Percentiles rank a stretch among this genome's conserved stretches.
Conservation (phyloP, 2,113 vertebrate species). For the Dryoscopus gambensis region DNA sequence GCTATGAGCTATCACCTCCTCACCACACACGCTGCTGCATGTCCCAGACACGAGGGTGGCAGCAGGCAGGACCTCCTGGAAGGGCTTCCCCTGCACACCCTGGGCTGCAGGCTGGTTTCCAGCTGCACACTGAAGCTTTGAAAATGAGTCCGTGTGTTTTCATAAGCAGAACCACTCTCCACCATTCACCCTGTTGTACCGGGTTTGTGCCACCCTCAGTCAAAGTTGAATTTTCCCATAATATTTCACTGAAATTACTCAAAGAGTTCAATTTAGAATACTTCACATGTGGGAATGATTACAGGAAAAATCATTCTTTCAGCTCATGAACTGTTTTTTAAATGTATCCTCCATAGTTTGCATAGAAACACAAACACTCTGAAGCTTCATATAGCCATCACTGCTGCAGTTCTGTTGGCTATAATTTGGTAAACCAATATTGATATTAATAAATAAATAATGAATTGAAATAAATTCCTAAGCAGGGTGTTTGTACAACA, state of each 20-base stretch:
- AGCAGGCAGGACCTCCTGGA: background rate
- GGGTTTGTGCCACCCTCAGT: background rate
- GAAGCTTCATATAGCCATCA: background rate
- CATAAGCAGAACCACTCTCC: background rate
- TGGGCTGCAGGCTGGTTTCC: background rate
- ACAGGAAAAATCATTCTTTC: background rate
- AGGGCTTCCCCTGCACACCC: background rate
- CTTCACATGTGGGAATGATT: background rate
- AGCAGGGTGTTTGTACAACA: background rate
- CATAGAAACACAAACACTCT: background rate
- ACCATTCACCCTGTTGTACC: no score
- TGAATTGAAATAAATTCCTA: background rate
- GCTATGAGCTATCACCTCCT: background rate
- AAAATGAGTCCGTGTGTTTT: background rate
- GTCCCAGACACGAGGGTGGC: background rate
- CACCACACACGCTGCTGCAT: fast-evolving
- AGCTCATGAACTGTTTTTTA: background rate
- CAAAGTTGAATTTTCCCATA: background rate
- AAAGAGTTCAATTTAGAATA: background rate
- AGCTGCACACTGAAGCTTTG: fast-evolving
- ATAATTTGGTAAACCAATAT: background rate
- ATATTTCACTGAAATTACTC: background rate
- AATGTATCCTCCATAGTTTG: background rate
- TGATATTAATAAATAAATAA: background rate
- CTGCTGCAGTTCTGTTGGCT: background rate